Base-by-base conservation (phyloP, 2,888 invertebrate species). In the Aporophyla lueneburgensis region DNA sequence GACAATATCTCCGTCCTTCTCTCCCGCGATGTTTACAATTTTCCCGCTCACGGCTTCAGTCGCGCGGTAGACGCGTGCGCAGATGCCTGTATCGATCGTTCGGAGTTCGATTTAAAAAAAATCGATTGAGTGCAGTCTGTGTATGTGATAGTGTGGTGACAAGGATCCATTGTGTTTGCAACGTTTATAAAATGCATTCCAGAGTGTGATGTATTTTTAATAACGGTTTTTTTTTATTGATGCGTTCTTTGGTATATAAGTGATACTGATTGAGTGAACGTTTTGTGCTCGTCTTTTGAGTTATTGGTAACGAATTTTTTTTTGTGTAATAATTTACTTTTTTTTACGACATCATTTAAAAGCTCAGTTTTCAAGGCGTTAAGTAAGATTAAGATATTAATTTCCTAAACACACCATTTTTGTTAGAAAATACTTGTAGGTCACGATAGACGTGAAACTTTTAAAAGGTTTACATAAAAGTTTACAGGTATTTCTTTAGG, bases 1-100 rank as follows among this genome's bases (percentile, higher is more conserved):
- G 86, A 58, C 81, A 10, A 86, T 93, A 92, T 74, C 72, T 76
- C 84, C 68, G 70, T 93, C 92, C 86, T 89, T 76, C 72, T 93
- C 91, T 49, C 87, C 59, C 92, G 40, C 83, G 84, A 83, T 95
- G 94, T 95, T 95, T 95, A 95, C 92, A 92, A 93, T 93, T 94
- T 94, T 93, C 91, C 91, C 92, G 88, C 87, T 85, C 81, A 67
- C 74, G 27, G 76, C 85, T 82, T 74, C 88, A 95, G 95, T 95
- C 86, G 91, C 86, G 81, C 84, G 88, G 76, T 62, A 85, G 89
- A 74, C 90, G 90, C 90, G 91, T 90, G 94, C 93, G 92, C 86
- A 89, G 88, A 86, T 90, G 86, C 93, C 92, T 89, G 87, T 83
- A 83, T 87, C 84, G 83, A 86, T 89, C 85, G 84, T 86, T 88